Conservation (phyloP, 1,140 invertebrate genomes). For the Bombus terrestris region DNA sequence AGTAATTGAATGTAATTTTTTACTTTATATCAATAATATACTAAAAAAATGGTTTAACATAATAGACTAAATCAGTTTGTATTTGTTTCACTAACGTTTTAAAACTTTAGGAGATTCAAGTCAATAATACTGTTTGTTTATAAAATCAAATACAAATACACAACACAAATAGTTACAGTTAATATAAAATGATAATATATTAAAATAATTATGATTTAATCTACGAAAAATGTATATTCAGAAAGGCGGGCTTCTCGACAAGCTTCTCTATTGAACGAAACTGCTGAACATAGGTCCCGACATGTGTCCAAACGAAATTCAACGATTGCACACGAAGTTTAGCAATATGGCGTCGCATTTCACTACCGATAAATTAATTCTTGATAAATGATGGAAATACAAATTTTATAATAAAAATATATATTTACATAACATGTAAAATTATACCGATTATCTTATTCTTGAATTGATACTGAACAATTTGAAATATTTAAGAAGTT, state of each 20-base stretch:
- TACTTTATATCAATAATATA: neutral
- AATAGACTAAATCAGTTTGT: slow-evolving; percentile 2
- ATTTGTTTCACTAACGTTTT: neutral
- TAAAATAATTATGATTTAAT: slow-evolving; percentile 13
- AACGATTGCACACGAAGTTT: slow-evolving; percentile 45
- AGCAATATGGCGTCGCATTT: slow-evolving; percentile 44
- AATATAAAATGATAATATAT: neutral
- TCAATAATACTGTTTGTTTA: neutral
- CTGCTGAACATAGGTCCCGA: slow-evolving; percentile 54
- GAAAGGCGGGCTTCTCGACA: slow-evolving; percentile 37
- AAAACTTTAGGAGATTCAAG: neutral
- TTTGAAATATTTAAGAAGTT: neutral
- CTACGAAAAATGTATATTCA: neutral
- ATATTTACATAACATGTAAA: neutral
- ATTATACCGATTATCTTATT: neutral
- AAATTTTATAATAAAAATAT: neutral
- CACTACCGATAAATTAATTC: slow-evolving; percentile 9
- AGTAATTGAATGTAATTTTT: neutral
- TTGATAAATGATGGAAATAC: neutral
- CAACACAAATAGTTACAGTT: slow-evolving; percentile 6
- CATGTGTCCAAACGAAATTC: slow-evolving; percentile 49
- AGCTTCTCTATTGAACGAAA: slow-evolving; percentile 53
- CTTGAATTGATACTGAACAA: neutral
- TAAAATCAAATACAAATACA: slow-evolving; percentile 6
- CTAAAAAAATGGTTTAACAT: neutral